Base-by-base conservation (phyloP, 2,888 invertebrate genomes). In the Archips crataeganus region DNA sequence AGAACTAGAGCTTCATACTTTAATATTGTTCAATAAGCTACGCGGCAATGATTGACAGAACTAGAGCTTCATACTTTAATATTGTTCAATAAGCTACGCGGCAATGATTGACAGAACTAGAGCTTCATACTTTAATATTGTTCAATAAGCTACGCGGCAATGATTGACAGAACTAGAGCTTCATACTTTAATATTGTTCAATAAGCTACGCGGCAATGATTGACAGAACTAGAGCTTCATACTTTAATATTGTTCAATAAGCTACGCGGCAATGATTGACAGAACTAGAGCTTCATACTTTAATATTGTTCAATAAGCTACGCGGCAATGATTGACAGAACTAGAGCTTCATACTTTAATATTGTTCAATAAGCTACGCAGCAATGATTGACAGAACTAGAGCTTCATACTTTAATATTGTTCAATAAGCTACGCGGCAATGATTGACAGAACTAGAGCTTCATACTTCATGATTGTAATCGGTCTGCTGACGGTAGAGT, bases 381-480 rank as follows among this genome's bases (percentile, higher is more conserved):
- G 61, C 45, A 54, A 68, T n/a, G n/a, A n/a, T n/a, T n/a, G n/a
- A n/a, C n/a, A n/a, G n/a, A n/a, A n/a, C n/a, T n/a, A n/a, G n/a
- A n/a, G n/a, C n/a, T n/a, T n/a, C n/a, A n/a, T n/a, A n/a, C n/a
- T n/a, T n/a, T n/a, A n/a, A n/a, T n/a, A n/a, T n/a, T n/a, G 67
- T 72, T 67, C 67, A 68, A 72, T 72, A 72, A 72, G 67, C 23
- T 67, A 72, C 72, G 34, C 15, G 62, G 61, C 42, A 51, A 68
- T 68, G 72, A 72, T 72, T 68, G 72, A 72, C 72, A 68, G 72
- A 72, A 72, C 39, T 62, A 57, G 72, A 68, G 62, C 72, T 66
- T 54, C 71, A 57, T 68, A 47, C 62, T 61, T 62, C 57, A 57
- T 57, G 72, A 72, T 72, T 67, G 62, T 23, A 62, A 68, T 68